Percentiles rank a stretch among this genome's conserved stretches.
phyloP scores from a whole-genome alignment of 2,113 vertebrate genomes.

The Smithornis capensis region DNA sequence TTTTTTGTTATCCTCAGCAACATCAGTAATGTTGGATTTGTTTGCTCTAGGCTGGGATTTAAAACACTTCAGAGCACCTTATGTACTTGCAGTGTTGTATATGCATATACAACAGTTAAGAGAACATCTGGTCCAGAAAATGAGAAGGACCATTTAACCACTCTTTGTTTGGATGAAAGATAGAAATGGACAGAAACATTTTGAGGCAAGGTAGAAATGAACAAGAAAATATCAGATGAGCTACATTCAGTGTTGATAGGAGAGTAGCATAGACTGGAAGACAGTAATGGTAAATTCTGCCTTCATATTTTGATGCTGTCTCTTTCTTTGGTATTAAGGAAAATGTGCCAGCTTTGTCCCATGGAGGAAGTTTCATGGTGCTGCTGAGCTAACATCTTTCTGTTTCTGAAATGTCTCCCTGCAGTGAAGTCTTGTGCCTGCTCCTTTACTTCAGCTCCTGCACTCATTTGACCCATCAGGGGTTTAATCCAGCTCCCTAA shows the following conservation, averaged over 20 bases:
- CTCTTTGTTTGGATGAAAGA: not conserved
- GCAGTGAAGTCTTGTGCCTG: not conserved
- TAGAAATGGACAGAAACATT: not conserved
- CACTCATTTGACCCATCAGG: not conserved
- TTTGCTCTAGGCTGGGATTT: not conserved
- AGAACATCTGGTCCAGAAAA: not conserved
- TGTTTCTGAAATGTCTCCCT: not conserved
- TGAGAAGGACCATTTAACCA: not conserved
- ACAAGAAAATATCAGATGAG: not conserved
- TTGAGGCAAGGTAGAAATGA: not conserved
- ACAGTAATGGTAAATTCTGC: not conserved
- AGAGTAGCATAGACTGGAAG: not conserved
- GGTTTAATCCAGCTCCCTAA: not conserved
- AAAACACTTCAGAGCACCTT: rapidly evolving
- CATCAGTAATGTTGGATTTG: not conserved
- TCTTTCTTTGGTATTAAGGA: not conserved
- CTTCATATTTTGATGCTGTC: not conserved
- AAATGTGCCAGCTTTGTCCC: not conserved
- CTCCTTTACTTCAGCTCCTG: not conserved
- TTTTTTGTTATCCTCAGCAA: not conserved
- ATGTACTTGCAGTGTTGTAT: not conserved
- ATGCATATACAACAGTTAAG: not conserved
- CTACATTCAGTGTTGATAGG: not conserved
- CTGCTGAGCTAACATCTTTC: not conserved
- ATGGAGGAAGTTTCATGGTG: not conserved